Conservation (phyloP, 2,797 vertebrate species). For the Enteromius treurensis region DNA sequence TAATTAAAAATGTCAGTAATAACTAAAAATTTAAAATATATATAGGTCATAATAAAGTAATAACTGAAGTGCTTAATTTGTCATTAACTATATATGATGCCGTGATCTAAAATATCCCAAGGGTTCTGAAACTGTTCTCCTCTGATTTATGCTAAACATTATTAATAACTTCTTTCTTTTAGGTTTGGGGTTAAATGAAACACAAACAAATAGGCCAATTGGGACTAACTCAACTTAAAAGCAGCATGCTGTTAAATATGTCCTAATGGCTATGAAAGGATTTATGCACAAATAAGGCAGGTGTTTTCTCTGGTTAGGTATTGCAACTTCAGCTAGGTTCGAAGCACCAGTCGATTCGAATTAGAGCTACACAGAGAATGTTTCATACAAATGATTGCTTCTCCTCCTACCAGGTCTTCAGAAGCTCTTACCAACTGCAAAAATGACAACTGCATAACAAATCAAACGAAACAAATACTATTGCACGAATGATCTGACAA, state of each 20-base stretch:
- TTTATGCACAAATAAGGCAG: too few relatives aligned
- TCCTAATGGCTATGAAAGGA: too few relatives aligned
- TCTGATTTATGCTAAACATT: neutral
- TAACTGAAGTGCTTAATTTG: neutral
- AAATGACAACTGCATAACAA: neutral
- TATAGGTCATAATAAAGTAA: neutral
- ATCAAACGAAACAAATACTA: neutral
- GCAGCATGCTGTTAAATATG: too few relatives aligned
- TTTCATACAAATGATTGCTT: neutral
- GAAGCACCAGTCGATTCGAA: neutral
- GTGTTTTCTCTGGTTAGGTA: neutral
- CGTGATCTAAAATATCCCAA: neutral
- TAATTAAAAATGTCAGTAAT: neutral
- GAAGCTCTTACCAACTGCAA: neutral
- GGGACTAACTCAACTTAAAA: neutral
- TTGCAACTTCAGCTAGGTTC: neutral
- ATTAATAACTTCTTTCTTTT: neutral
- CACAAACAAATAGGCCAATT: neutral
- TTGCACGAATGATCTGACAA: neutral
- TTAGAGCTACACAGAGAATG: neutral
- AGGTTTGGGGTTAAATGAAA: neutral
- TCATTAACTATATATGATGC: neutral
- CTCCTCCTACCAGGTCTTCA: slow-evolving; percentile 9
- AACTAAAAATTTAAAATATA: neutral
- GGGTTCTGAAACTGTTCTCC: neutral